phyloP scores from a whole-genome alignment of 2,888 invertebrate genomes.

The Rotaria socialis region DNA sequence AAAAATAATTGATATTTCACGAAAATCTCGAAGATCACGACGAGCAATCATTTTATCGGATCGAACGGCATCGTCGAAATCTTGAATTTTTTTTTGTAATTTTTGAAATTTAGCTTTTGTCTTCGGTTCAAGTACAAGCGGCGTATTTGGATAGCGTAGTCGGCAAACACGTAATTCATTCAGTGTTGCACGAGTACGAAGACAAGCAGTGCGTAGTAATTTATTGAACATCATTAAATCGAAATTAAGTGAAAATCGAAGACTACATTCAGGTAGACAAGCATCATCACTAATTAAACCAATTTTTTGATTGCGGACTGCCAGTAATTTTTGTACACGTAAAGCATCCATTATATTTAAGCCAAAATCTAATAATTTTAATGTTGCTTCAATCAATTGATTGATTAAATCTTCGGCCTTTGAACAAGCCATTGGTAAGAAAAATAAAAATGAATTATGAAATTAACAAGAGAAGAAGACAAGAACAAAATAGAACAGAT shows the following conservation, averaged over 20 bases:
- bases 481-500: constrained; percentile 4
- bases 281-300: constrained; percentile 36
- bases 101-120: constrained; percentile 28
- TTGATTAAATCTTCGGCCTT: constrained; percentile 31
- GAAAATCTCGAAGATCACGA: constrained; percentile 29
- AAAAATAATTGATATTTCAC: constrained; percentile 30
- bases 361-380: constrained; percentile 28
- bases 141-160: constrained; percentile 24
- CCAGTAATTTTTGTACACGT: constrained; percentile 23
- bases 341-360: constrained; percentile 34
- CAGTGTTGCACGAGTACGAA: background rate
- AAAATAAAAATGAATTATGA: background rate
- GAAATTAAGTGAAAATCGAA: constrained; percentile 28
- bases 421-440: background rate
- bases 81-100: constrained; percentile 28
- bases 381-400: constrained; percentile 32
- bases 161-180: constrained; percentile 37
- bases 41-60: constrained; percentile 18
- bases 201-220: constrained; percentile 15
- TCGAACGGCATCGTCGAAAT: constrained; percentile 22
- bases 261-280: constrained; percentile 31
- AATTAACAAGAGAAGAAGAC: background rate
- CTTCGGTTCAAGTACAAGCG: constrained; percentile 15
- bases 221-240: constrained; percentile 31
- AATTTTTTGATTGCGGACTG: constrained; percentile 31